Base-by-base conservation (phyloP, 1,140 invertebrate genomes). In the Panulirus ornatus region DNA sequence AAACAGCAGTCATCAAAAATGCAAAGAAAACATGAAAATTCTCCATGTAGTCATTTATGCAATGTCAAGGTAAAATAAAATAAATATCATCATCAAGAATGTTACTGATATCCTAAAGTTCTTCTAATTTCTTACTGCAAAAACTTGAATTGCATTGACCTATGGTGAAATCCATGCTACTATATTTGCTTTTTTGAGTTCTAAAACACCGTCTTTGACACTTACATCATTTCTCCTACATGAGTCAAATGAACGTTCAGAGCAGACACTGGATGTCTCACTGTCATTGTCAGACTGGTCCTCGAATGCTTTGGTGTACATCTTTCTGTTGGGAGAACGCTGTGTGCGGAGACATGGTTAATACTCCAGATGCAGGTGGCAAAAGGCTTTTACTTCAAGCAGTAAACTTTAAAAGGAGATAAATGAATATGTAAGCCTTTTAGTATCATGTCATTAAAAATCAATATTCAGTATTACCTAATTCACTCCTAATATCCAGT, bases 201-300 rank as follows among this genome's bases (percentile, higher is more conserved):
- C 54, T 22, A 58, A 14, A 51, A 42, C 42, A 58, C 44, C 6
- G 9, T 22, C 40, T 70, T 19, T 42, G 36, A 42, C 82, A 96
- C 97, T 96, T 94, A 98, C 97, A 95, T 98, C 97, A 85, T 89
- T 92, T 82, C 85, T 88, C 30, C 92, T 71, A 82, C 84, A 89
- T 19, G 92, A 98, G 93, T 98, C 97, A 92, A 97, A 96, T 40
- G 97, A 98, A 6, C 97, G 94, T 93, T 99, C 98, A 0, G 98
- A 99, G 93, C 98, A 98, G 73, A 99, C 96, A 93, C 97, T 98
- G 51, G 98, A 99, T 2, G 97, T 98, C 94, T 99, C 98, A 73
- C 97, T 98, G 88, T 97, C 97, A 93, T 91, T 91, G 58, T 98
- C 97, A 54, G 97, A 97, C 84, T 97, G 97, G 93, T 97, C 97